Base-by-base conservation (phyloP, 2,797 vertebrate genomes). In the Sparidentex hasta region DNA sequence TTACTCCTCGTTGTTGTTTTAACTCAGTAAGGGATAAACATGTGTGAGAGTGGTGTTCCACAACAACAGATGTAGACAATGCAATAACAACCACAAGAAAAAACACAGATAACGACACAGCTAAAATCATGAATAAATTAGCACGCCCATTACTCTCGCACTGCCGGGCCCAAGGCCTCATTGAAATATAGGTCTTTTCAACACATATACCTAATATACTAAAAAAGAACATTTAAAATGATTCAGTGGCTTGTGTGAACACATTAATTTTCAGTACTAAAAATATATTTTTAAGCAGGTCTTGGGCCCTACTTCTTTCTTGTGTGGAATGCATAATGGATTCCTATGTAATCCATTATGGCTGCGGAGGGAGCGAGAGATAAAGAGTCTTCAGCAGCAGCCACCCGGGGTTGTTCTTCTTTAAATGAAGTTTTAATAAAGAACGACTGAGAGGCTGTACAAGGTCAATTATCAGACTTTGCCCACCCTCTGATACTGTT, bases 341-440 rank as follows among this genome's bases (percentile, higher is more conserved):
- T 96, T 94, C 91, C 91, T 73, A 80, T 93, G 94, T 94, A 91
- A 95, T 96, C 94, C 93, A 96, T 96, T 96, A 95, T 61, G 84
- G 86, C 87, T 81, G 85, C 77, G 50, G 87, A 88, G 85, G 86
- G 88, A 85, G 76, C 67, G 46, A 74, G 90, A 92, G 91, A 92
- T 91, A 81, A 92, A 92, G 90, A 76, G 85, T 93, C 90, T 80
- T 89, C 88, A 79, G 88, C 90, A 73, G 90, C 83, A 94, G 90
- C 93, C 93, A 95, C 92, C 93, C 90, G 88, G 89, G 94, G 95
- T 95, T 95, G 94, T 95, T 95, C 95, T 95, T 95, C 93, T 95
- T 96, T 95, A 95, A 96, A 96, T 96, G 92, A 96, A 95, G 95
- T 95, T 95, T 96, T 95, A 96, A 96, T 96, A 96, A 96, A 96